These are phyloP conservation scores for Listronotus oregonensis DNA, from an alignment of 1,140 invertebrate species.

Conservation along the genomic window DNA sequence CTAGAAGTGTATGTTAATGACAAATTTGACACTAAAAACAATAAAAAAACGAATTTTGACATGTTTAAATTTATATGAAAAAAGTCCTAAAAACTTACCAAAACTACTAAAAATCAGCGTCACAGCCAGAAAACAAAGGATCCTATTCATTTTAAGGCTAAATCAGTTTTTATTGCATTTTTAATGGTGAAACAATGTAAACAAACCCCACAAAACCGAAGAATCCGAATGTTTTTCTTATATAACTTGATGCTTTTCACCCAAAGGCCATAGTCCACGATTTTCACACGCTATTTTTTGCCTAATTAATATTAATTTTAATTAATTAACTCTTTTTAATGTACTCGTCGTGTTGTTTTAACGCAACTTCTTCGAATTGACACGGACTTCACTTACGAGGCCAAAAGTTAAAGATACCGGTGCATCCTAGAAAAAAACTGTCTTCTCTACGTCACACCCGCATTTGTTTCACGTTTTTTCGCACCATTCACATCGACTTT, in stretches of 20 bases:
- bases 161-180: conserved; percentile 13
- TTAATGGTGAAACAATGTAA: conserved; percentile 1
- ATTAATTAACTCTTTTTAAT: background rate
- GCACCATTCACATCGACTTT: background rate
- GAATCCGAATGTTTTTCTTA: background rate
- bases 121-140: conserved; percentile 8
- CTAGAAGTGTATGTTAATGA: too few relatives aligned
- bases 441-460: conserved; percentile 4
- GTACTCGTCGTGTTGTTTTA: background rate
- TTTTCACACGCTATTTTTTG: background rate
- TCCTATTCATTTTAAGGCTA: conserved; percentile 16
- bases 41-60: too few relatives aligned
- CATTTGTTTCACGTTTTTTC: background rate
- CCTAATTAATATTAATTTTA: background rate
- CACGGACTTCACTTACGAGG: conserved; percentile 1
- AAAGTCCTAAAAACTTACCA: conserved; percentile 2
- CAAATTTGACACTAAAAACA: too few relatives aligned
- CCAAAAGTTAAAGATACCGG: conserved; percentile 21
- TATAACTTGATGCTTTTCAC: background rate
- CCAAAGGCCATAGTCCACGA: background rate
- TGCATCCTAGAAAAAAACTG: conserved; percentile 7
- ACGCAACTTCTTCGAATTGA: background rate
- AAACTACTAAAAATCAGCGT: conserved; percentile 2
- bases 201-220: background rate
- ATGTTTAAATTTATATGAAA: too few relatives aligned